These are phyloP conservation scores for Vulpes vulpes DNA, from an alignment of 2,113 vertebrate genomes.

Conservation along the genomic window DNA sequence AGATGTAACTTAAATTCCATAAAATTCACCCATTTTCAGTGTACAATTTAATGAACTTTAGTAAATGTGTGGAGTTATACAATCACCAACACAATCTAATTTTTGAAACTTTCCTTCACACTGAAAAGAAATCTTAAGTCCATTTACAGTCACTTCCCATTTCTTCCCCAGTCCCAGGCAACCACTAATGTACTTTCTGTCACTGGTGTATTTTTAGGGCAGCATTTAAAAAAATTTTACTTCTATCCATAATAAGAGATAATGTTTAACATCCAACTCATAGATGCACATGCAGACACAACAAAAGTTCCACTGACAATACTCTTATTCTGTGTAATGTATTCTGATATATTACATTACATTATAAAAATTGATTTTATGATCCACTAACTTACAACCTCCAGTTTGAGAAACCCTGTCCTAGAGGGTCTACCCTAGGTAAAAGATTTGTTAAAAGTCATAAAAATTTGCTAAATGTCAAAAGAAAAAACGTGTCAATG, in stretches of 20 bases:
- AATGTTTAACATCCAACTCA: background rate
- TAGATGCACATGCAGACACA: background rate
- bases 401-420: background rate
- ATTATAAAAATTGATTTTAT: conserved; percentile 5
- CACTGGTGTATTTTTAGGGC: background rate
- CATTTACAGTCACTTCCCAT: background rate
- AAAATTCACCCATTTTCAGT: background rate
- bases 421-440: background rate
- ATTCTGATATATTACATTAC: background rate
- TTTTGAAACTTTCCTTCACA: conserved; percentile 26
- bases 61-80: conserved; percentile 10
- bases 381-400: background rate
- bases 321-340: background rate
- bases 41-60: conserved; percentile 32
- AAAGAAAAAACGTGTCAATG: background rate
- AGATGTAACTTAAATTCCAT: background rate
- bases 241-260: background rate
- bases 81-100: conserved; percentile 19
- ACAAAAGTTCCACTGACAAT: background rate
- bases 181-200: background rate
- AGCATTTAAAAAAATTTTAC: background rate
- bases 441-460: conserved; percentile 10
- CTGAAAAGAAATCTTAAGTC: conserved; percentile 33
- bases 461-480: background rate
- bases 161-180: background rate